Evolutionary conservation across 2,113 vertebrate genomes (phyloP), one percentile per base, ranked within the genome.

Genomic region (Fulica atra): DNA sequence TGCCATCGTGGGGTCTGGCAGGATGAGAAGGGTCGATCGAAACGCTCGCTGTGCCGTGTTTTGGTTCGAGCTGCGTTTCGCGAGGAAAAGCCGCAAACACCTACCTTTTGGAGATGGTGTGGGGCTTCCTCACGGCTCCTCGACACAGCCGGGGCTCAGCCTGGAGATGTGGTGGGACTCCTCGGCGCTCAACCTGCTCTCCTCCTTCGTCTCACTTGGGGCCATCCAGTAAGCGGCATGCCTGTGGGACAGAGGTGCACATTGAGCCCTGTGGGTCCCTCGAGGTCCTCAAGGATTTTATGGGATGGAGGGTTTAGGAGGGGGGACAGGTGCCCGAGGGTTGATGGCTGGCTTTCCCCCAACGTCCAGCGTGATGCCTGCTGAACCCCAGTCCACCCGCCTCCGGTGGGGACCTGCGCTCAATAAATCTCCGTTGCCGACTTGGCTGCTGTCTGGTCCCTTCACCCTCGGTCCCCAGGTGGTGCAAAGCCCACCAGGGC

Each of bases 131-230:
- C 6, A 36, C 0, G 3, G 53, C 53, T 80, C 25, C 82, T 65
- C 1, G 2, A 24, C 1, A 2, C 0, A 1, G 23, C 1, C 0
- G 33, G 25, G 25, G 28, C 66, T 64, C 4, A 0, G 46, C 51
- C 38, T 86, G 1, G 0, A 13, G 77, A 56, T 0, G 11, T 0
- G 1, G 44, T 2, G 5, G 61, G 36, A 50, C 48, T 64, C 44
- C 53, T 56, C 0, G 0, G 24, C 1, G 5, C 29, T 57, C 2
- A 0, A 2, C 0, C 0, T 0, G 2, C 44, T 50, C 56, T 60
- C 7, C 24, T 73, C 16, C 53, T 69, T 42, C 31, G 18, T 66
- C 38, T 29, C 1, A 0, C 35, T 48, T 0, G 0, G 31, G 18
- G 54, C 14, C 13, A 2, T 28, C 56, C 11, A 29, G 7, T 21